phyloP scores from a whole-genome alignment of 2,888 invertebrate genomes.

The Mycalesis mineus region DNA sequence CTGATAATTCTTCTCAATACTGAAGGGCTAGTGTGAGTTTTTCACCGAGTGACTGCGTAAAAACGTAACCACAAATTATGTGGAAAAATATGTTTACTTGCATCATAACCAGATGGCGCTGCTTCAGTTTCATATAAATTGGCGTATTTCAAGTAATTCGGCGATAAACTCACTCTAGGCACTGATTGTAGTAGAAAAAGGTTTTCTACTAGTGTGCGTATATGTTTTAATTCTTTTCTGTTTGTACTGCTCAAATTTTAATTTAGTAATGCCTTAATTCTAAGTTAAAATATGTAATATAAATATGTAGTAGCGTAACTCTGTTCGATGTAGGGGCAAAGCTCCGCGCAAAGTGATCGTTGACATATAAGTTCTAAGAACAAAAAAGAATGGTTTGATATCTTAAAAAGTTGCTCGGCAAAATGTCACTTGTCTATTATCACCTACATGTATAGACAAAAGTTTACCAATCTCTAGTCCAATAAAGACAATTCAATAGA shows the following conservation, averaged over 20 bases:
- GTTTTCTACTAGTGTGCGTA: slow-evolving; percentile 14
- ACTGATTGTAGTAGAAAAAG: slow-evolving; percentile 6
- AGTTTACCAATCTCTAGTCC: slow-evolving; percentile 73
- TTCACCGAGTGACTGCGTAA: no score
- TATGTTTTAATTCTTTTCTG: slow-evolving; percentile 20
- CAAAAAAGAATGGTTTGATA: slow-evolving; percentile 40
- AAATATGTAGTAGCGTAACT: slow-evolving; percentile 26
- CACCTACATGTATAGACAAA: slow-evolving; percentile 48
- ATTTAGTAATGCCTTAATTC: slow-evolving; percentile 20
- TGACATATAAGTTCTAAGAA: slow-evolving; percentile 55
- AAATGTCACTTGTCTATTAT: slow-evolving; percentile 43
- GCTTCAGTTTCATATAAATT: no score
- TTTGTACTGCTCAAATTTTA: slow-evolving; percentile 32
- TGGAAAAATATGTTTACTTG: no score
- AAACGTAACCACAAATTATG: no score
- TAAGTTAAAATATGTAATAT: slow-evolving; percentile 35
- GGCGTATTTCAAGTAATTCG: no score
- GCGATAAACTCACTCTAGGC: no score
- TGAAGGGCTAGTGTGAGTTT: no score
- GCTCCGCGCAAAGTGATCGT: slow-evolving; percentile 29
- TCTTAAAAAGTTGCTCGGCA: slow-evolving; percentile 34
- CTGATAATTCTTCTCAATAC: no score
- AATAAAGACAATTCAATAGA: slow-evolving; percentile 52
- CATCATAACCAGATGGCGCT: no score
- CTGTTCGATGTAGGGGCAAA: slow-evolving; percentile 27